phyloP scores from a whole-genome alignment of 2,797 vertebrate species.

The Tympanoctomys barrerae region DNA sequence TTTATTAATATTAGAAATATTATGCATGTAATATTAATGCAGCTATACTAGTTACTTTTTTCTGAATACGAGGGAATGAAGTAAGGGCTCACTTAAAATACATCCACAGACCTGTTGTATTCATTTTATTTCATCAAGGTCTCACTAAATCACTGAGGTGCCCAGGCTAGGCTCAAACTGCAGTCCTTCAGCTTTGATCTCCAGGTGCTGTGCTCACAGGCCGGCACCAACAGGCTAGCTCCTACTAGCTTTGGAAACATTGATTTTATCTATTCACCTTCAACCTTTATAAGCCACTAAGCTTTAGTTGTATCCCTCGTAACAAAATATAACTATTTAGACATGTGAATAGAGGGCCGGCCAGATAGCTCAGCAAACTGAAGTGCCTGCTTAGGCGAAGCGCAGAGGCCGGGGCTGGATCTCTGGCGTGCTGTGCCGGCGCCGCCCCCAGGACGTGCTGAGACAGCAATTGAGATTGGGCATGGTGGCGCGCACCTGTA shows the following conservation, averaged over 20 bases:
- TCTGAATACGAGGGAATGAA: background rate
- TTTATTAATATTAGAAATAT: background rate
- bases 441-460: too few relatives aligned
- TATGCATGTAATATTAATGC: background rate
- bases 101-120: background rate
- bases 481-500: too few relatives aligned
- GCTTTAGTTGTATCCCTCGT: background rate
- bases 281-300: background rate
- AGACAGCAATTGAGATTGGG: too few relatives aligned
- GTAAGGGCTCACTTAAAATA: background rate
- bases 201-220: background rate
- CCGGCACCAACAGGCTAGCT: background rate
- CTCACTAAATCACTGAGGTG: background rate
- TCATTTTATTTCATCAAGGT: background rate
- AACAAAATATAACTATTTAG: slow-evolving; percentile 10
- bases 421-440: too few relatives aligned
- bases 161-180: background rate
- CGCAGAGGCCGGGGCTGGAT: too few relatives aligned
- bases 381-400: too few relatives aligned
- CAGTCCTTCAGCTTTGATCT: background rate
- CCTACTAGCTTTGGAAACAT: background rate
- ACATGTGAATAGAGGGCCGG: background rate
- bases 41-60: background rate
- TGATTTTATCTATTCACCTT: background rate
- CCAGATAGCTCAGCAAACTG: too few relatives aligned